Base-by-base conservation (phyloP, 2,113 vertebrate species). In the Myrmecophaga tridactyla region DNA sequence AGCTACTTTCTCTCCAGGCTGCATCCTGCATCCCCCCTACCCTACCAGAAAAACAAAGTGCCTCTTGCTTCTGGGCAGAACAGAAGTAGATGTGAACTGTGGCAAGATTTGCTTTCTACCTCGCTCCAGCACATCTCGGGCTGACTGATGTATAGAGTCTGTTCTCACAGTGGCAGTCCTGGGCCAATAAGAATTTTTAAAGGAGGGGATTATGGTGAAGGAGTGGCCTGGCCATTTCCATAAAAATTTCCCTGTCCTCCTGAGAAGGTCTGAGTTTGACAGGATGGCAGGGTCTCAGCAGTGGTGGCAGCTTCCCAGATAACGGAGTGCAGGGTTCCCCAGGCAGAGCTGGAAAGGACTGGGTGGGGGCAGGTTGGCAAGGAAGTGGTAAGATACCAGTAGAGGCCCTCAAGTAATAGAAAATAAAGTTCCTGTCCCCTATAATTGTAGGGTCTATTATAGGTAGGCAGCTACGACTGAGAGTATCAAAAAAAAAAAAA, bases 181-280 rank as follows among this genome's bases (percentile, higher is more conserved):
- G 91, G 72, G 91, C 72, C 73, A n/a, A 86, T 93, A 78, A 84
- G 95, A 62, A 46, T 60, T 78, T 95, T 91, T 75, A 92, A 83
- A 92, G 91, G 36, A 82, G 65, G 51, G 29, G 39, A 96, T 96
- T 95, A 92, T 63, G 23, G 86, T 88, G 82, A 72, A 93, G 41
- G 73, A 95, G 88, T 86, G 91, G 53, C 78, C 36, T n/a, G n/a
- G 72, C 14, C 78, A 90, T 92, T 96, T 96, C 56, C 43, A 23
- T 3, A 62, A 90, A 82, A 80, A 90, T 92, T 81, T 96, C 25
- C 69, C 63, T 88, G 60, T 36, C 31, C 86, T 95, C 89, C 0
- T 2, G 72, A 94, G 90, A 94, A 17, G 46, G 41, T 51, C 46
- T 82, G 94, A 56, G 43, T 90, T 88, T 92, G 72, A n/a, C 20